Percentiles rank a stretch among this genome's conserved stretches.
Conservation (phyloP, 1,140 invertebrate species). For the Paramacrobiotus metropolitanus region DNA sequence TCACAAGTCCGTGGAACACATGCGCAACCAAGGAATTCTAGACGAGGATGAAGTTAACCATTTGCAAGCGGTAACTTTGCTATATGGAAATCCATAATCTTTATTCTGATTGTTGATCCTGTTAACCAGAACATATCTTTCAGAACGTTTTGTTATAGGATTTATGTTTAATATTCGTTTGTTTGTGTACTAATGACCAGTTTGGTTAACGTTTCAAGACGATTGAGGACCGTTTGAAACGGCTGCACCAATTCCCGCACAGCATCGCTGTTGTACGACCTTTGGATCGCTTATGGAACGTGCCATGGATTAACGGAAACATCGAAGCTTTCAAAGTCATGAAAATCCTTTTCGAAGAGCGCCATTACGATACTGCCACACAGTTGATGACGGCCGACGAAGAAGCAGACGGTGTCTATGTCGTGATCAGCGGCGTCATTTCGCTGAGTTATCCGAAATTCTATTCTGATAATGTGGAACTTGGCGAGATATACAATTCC, state of each 20-base stretch:
- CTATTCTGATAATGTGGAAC: background rate
- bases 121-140: background rate
- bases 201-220: no score
- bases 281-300: background rate
- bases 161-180: background rate
- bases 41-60: slow-evolving; percentile 20
- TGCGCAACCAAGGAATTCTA: slow-evolving; percentile 22
- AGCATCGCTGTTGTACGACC: background rate
- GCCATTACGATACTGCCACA: background rate
- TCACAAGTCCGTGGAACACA: slow-evolving; percentile 19
- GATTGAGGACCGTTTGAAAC: background rate
- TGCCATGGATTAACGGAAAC: background rate
- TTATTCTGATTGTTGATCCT: no score
- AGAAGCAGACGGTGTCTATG: background rate
- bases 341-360: slow-evolving; percentile 1
- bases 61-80: slow-evolving; percentile 17
- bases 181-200: no score
- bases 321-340: background rate
- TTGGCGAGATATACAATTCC: slow-evolving; percentile 3
- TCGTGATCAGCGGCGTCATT: background rate
- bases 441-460: background rate
- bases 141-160: background rate
- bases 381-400: background rate
- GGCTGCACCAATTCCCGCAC: slow-evolving; percentile 1
- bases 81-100: no score